A percentile compares a stretch with the other conserved stretches of the same genome.
Evolutionary conservation across 2,113 vertebrate species (phyloP).

Genomic region (Pollimyrus isidori): DNA sequence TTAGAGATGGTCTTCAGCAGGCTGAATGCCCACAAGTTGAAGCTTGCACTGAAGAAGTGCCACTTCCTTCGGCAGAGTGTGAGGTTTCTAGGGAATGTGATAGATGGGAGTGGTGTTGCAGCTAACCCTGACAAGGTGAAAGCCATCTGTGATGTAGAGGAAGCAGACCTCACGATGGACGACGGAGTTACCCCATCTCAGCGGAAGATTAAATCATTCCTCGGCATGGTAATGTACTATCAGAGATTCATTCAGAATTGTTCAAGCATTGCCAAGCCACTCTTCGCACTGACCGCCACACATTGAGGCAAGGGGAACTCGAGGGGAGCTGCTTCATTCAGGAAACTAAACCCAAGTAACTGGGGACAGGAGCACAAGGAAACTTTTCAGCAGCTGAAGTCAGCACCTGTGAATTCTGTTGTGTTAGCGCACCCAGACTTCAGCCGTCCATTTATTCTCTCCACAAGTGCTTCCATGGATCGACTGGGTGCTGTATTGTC

Average conservation of each 20-base stretch:
- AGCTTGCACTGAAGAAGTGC: neutral
- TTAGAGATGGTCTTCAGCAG: no score
- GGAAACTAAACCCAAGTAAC: neutral
- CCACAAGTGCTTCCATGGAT: neutral
- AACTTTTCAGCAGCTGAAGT: neutral
- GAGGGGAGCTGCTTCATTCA: no score
- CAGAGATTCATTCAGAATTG: constrained; percentile 15
- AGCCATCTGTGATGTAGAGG: neutral
- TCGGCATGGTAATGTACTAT: constrained; percentile 20
- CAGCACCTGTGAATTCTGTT: neutral
- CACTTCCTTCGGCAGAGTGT: neutral
- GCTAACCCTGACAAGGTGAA: constrained; percentile 14
- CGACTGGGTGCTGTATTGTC: neutral
- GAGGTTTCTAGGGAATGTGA: neutral
- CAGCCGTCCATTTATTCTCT: neutral
- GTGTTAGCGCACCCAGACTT: constrained; percentile 16
- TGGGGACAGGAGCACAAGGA: constrained; percentile 15
- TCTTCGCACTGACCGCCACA: neutral
- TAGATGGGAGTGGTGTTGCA: neutral
- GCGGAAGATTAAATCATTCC: constrained; percentile 12
- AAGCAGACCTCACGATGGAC: constrained; percentile 5
- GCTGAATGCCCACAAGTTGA: neutral
- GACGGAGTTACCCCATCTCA: constrained; percentile 17
- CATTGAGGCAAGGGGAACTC: neutral
- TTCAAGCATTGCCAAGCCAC: constrained; percentile 10